Evolutionary conservation across 2,888 invertebrate genomes (phyloP).

Genomic region (Chrysina gloriosa): DNA sequence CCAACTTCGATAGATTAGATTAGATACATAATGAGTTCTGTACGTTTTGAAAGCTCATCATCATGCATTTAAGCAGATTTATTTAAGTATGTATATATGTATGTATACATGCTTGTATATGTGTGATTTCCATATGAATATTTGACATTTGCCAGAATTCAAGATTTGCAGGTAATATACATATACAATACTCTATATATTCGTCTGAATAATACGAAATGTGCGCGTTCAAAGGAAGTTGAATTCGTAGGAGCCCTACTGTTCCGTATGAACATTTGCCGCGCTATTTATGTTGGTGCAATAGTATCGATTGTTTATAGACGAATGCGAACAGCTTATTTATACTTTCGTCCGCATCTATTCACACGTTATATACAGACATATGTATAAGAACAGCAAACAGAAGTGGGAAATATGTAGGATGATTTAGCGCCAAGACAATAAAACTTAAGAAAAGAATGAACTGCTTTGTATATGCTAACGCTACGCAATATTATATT

Average conservation of each 20-base stretch:
- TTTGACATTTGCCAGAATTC: too few species aligned
- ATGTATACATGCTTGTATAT: too few species aligned
- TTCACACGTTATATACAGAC: slow-evolving; percentile 2
- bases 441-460: not conserved
- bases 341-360: not conserved
- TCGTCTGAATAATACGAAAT: not conserved
- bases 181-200: too few species aligned
- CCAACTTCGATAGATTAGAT: too few species aligned
- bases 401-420: not conserved
- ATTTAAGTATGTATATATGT: too few species aligned
- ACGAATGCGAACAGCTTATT: not conserved
- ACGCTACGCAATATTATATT: too few species aligned
- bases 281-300: slow-evolving; percentile 7
- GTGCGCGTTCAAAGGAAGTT: not conserved
- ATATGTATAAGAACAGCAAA: slow-evolving; percentile 1
- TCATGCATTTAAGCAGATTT: too few species aligned
- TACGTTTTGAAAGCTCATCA: too few species aligned
- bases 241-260: not conserved
- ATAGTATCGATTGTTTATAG: not conserved
- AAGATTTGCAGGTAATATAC: too few species aligned
- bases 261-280: not conserved
- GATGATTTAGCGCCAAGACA: not conserved
- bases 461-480: not conserved
- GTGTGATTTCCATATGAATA: too few species aligned
- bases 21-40: too few species aligned